Evolutionary conservation across 2,888 invertebrate genomes (phyloP).

Genomic region (Danaus chrysippus): DNA sequence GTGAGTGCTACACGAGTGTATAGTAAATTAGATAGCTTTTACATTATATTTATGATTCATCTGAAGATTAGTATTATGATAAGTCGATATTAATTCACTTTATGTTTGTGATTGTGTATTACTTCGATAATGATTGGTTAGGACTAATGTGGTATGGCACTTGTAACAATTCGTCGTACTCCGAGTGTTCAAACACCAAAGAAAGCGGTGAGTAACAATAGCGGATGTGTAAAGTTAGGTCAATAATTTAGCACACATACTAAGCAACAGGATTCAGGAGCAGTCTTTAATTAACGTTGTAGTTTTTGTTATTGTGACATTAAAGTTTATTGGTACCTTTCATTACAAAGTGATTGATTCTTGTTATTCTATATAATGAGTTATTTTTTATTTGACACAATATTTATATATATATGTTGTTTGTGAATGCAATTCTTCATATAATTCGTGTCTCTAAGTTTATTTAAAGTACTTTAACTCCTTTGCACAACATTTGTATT

Average conservation of each 20-base stretch:
- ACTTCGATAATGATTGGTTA: conserved; percentile 67
- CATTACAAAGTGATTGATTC: background rate
- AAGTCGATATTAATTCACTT: conserved; percentile 59
- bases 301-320: conserved; percentile 1
- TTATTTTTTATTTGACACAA: no score
- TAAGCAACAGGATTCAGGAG: conserved; percentile 16
- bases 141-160: conserved; percentile 75
- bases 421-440: no score
- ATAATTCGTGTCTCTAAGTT: no score
- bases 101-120: conserved; percentile 71
- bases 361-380: background rate
- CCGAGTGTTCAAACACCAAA: conserved; percentile 75
- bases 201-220: conserved; percentile 67
- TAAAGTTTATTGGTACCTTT: background rate
- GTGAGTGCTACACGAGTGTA: conserved; percentile 27
- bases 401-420: no score
- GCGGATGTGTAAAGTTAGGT: conserved; percentile 41
- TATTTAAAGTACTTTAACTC: no score
- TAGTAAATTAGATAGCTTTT: conserved; percentile 34
- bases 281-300: background rate
- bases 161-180: conserved; percentile 76
- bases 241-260: conserved; percentile 34
- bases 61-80: conserved; percentile 59
- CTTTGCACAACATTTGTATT: no score
- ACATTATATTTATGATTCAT: conserved; percentile 53